A percentile compares a stretch with the other conserved stretches of the same genome.
These are phyloP conservation scores for Trisateles emortualis DNA, from an alignment of 2,888 invertebrate species.

Conservation along the genomic window DNA sequence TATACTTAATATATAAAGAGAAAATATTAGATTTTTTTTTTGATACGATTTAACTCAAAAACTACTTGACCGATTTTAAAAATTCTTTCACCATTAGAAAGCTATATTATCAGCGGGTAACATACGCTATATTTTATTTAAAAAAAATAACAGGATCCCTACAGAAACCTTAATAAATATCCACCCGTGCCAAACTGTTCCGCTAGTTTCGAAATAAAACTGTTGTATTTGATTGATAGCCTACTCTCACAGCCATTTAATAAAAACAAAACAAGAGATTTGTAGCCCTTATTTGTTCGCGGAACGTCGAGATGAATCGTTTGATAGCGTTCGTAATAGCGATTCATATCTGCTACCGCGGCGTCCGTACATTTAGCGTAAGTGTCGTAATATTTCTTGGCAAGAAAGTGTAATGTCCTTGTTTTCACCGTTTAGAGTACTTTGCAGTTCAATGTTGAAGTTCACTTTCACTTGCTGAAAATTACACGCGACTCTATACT, in stretches of 20 bases:
- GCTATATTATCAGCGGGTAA: too few species aligned
- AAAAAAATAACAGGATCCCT: too few species aligned
- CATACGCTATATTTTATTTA: too few species aligned
- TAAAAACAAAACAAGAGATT: neutral
- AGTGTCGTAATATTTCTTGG: constrained; percentile 34
- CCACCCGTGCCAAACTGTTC: too few species aligned
- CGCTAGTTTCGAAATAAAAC: neutral
- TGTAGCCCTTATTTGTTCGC: neutral
- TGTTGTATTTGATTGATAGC: too few species aligned
- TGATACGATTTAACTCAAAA: too few species aligned
- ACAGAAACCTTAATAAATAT: too few species aligned
- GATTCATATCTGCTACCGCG: neutral
- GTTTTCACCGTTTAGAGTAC: constrained; percentile 53
- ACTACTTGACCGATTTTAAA: too few species aligned
- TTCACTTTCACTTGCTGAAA: constrained; percentile 31
- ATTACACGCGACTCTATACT: neutral
- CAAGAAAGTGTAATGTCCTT: constrained; percentile 37
- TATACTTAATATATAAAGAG: too few species aligned
- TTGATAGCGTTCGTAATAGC: neutral
- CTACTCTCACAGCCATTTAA: neutral
- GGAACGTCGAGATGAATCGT: neutral
- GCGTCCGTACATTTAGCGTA: constrained; percentile 44
- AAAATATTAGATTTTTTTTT: too few species aligned
- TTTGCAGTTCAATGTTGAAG: constrained; percentile 12
- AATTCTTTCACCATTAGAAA: too few species aligned